A percentile compares a stretch with the other conserved stretches of the same genome.
Conservation (phyloP, 2,113 vertebrate species). For the Daphoenositta chrysoptera region DNA sequence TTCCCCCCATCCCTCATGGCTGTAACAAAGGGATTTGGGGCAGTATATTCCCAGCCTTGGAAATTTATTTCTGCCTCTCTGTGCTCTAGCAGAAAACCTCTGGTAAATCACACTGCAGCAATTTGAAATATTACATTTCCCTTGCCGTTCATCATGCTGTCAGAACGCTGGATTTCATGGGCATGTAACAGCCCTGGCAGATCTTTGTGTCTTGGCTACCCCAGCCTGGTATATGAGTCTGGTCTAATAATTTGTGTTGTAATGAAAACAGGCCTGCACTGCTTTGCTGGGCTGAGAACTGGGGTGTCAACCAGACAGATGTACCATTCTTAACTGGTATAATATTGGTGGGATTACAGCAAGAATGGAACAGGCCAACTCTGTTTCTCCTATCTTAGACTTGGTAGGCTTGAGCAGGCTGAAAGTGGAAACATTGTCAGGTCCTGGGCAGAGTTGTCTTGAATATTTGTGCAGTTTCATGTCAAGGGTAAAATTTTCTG, state of each 20-base stretch:
- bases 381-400: background rate
- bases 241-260: background rate
- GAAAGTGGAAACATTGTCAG: background rate
- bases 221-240: background rate
- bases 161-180: background rate
- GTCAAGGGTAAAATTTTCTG: background rate
- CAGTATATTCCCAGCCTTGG: background rate
- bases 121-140: background rate
- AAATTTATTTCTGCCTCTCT: background rate
- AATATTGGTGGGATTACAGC: background rate
- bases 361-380: background rate
- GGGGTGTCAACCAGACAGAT: background rate
- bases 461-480: background rate
- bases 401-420: background rate
- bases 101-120: background rate
- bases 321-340: background rate
- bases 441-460: background rate
- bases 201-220: background rate
- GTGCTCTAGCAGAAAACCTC: background rate
- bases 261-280: background rate
- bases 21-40: background rate
- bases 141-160: background rate
- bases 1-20: accelerated
- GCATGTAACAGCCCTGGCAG: background rate
- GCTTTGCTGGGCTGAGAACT: background rate